Percentiles rank a stretch among this genome's conserved stretches.
phyloP scores from a whole-genome alignment of 2,888 invertebrate genomes.

The Mythimna albipuncta region DNA sequence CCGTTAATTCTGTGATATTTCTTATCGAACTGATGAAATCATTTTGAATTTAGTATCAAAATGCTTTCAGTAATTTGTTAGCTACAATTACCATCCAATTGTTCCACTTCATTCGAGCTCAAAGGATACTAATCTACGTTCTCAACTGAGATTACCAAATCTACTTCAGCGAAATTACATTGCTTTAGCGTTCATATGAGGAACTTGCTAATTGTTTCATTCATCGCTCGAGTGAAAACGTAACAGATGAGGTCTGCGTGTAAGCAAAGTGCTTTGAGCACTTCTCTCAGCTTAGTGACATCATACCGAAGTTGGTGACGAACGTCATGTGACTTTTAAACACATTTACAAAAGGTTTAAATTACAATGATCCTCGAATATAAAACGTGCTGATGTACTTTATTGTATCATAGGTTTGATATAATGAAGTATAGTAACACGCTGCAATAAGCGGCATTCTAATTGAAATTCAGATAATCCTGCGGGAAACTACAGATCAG shows the following conservation, averaged over 20 bases:
- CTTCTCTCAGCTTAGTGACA: constrained; percentile 6
- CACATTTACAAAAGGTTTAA: background rate
- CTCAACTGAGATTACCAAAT: constrained; percentile 14
- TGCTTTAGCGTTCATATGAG: constrained; percentile 4
- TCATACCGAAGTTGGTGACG: background rate
- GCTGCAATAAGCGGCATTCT: background rate
- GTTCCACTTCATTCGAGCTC: constrained; percentile 2
- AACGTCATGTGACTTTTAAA: background rate
- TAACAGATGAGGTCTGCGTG: constrained; percentile 16
- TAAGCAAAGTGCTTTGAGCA: background rate
- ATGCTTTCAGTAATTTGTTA: background rate
- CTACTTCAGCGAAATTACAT: constrained; percentile 15
- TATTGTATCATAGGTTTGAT: background rate
- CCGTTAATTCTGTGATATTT: background rate
- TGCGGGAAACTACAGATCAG: background rate
- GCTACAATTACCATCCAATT: background rate
- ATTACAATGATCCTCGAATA: no score
- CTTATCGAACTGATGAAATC: background rate
- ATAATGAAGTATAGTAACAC: no score
- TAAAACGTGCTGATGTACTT: background rate
- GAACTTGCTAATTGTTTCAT: constrained; percentile 13
- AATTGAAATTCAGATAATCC: background rate
- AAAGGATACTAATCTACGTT: constrained; percentile 11
- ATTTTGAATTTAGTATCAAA: background rate
- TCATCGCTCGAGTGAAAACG: constrained; percentile 1